Percentiles rank a stretch among this genome's conserved stretches.
Evolutionary conservation across 1,140 invertebrate species (phyloP).

Genomic region (Idris sp.): DNA sequence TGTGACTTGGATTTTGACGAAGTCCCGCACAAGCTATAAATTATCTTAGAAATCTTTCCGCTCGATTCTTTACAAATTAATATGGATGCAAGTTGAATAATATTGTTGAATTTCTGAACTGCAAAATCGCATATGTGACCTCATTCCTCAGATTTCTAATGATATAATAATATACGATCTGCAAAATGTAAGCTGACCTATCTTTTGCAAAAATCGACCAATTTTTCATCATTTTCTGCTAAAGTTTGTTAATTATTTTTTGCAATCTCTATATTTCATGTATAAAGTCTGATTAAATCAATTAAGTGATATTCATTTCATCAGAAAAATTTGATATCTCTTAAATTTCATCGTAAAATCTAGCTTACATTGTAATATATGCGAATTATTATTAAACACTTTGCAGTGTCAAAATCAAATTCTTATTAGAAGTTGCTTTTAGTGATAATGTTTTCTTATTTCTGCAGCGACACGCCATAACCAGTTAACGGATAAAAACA

Average conservation of each 20-base stretch:
- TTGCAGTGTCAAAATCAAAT: no score
- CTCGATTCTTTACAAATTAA: constrained; percentile 36
- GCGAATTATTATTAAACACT: no score
- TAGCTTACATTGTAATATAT: no score
- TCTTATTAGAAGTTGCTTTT: no score
- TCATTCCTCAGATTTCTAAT: constrained; percentile 35
- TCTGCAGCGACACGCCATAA: no score
- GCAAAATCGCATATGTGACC: constrained; percentile 20
- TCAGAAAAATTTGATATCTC: no score
- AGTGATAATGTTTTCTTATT: no score
- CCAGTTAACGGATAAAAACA: no score
- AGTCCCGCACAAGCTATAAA: constrained; percentile 39
- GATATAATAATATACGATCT: constrained; percentile 32
- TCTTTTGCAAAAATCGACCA: constrained; percentile 26
- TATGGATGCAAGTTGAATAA: constrained; percentile 30
- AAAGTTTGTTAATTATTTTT: constrained; percentile 33
- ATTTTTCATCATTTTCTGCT: constrained; percentile 20
- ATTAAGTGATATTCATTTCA: no score
- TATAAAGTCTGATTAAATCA: no score
- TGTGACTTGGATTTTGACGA: constrained; percentile 55
- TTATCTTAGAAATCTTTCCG: constrained; percentile 44
- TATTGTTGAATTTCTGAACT: constrained; percentile 10
- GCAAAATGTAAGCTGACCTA: constrained; percentile 16
- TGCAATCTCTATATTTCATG: no score
- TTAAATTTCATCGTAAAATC: no score